Evolutionary conservation across 2,888 invertebrate genomes (phyloP), one percentile per base, ranked within the genome.

Genomic region (Rotaria sp.): DNA sequence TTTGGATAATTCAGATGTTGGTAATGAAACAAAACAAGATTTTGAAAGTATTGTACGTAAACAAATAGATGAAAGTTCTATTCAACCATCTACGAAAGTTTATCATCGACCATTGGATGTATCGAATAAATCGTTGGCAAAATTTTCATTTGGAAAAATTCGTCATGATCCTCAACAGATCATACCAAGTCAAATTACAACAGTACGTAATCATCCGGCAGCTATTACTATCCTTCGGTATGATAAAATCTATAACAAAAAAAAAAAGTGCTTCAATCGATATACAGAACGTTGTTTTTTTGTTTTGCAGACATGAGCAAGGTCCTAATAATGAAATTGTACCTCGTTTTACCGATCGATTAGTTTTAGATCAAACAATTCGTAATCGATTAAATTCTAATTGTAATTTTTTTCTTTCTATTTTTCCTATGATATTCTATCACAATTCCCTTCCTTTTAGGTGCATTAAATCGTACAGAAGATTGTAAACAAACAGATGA

Each of bases 121-220:
- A 13, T 80, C 80, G 8, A 80, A 80, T 80, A 10, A 7, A 80
- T 80, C 80, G 26, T n/a, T 80, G n/a, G 15, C 26, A 45, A 26
- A 38, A 45, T 80, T 80, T 26, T 80, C 80, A 45, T 50, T 86
- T 75, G 86, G 85, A 2, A 85, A 85, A 55, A n/a, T 55, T 41
- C 85, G 80, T 35, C 48, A 80, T 35, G 85, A 86, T 7, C 86
- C 86, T 45, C 86, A 85, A 11, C 50, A 48, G 18, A 55, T 57
- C 57, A 48, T 80, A n/a, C 86, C 86, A 45, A 85, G 85, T 55
- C 50, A 55, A 41, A 26, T 75, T 24, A 75, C 85, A 75, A 74
- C 86, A 30, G 30, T 86, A n/a, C 85, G 86, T 26, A 26, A 41
- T 35, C 41, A 59, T 57, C n/a, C 85, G 13, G 50, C 85, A 38